These are phyloP conservation scores for Rattus rattus DNA, from an alignment of 2,113 vertebrate genomes.

Conservation along the genomic window DNA sequence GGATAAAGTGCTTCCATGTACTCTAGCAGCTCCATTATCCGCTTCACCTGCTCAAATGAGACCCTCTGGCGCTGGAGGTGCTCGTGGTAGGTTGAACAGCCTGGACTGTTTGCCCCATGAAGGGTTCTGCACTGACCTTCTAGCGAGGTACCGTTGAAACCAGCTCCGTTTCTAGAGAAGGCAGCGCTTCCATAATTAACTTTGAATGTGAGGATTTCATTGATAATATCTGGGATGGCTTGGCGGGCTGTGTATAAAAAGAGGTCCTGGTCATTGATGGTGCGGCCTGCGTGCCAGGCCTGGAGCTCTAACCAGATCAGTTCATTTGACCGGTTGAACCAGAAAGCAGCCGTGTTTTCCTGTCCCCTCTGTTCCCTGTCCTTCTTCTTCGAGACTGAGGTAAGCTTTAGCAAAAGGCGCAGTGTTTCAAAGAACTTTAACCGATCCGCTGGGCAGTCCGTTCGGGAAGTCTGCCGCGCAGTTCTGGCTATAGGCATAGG, in stretches of 20 bases:
- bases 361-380: conserved; percentile 97
- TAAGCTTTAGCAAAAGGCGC: conserved; percentile 97
- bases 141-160: conserved; percentile 84
- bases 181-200: conserved; percentile 93
- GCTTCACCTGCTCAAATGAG: conserved; percentile 97
- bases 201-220: conserved; percentile 97
- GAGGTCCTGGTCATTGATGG: conserved; percentile 95
- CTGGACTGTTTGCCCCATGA: conserved; percentile 83
- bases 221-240: conserved; percentile 97
- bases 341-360: conserved; percentile 94
- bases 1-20: conserved; percentile 98
- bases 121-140: conserved; percentile 85
- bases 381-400: conserved; percentile 99
- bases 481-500: conserved; percentile 93
- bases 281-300: conserved; percentile 97
- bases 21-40: conserved; percentile 97
- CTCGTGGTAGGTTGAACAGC: conserved; percentile 89
- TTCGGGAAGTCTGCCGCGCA: conserved; percentile 96
- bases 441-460: conserved; percentile 97
- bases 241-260: conserved; percentile 97
- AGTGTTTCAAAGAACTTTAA: conserved; percentile 99
- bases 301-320: conserved; percentile 99
- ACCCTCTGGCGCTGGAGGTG: conserved; percentile 95
- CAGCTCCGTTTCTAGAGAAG: conserved; percentile 81
- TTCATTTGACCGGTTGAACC: conserved; percentile 94